These are phyloP conservation scores for Lasioglossum vierecki DNA, from an alignment of 2,888 invertebrate species.

Conservation along the genomic window DNA sequence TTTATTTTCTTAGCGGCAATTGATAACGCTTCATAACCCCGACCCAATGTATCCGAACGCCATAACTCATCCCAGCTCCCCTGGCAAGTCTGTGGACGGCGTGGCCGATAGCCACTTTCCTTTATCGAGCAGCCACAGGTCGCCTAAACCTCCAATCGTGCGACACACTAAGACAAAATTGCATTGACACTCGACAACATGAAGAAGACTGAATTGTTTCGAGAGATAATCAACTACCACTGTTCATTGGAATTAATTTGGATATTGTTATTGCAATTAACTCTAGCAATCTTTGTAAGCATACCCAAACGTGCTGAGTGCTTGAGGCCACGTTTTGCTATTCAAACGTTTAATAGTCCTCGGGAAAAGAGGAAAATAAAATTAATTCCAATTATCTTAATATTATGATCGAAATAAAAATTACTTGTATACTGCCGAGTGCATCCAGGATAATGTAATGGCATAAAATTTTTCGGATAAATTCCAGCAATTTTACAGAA, in stretches of 20 bases:
- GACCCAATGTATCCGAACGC: constrained; percentile 56
- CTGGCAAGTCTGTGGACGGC: constrained; percentile 1
- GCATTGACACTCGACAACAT: too few species aligned
- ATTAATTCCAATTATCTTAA: too few species aligned
- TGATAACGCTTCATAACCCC: constrained; percentile 67
- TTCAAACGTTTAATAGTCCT: too few species aligned
- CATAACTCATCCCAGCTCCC: constrained; percentile 54
- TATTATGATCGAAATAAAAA: too few species aligned
- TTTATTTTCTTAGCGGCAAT: constrained; percentile 67
- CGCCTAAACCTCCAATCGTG: background rate
- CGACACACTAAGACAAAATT: background rate
- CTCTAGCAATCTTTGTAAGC: too few species aligned
- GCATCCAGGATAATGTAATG: background rate
- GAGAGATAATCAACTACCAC: too few species aligned
- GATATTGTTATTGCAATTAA: too few species aligned
- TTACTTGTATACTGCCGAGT: background rate
- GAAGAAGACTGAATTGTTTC: too few species aligned
- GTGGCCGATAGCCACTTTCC: constrained; percentile 8
- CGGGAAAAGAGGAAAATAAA: too few species aligned
- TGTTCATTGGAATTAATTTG: too few species aligned
- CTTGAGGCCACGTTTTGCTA: too few species aligned
- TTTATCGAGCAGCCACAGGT: constrained; percentile 20
- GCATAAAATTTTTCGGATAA: background rate
- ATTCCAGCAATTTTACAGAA: background rate
- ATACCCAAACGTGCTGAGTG: too few species aligned